Evolutionary conservation across 2,113 vertebrate species (phyloP), one percentile per base, ranked within the genome.

Genomic region (Eptesicus fuscus): DNA sequence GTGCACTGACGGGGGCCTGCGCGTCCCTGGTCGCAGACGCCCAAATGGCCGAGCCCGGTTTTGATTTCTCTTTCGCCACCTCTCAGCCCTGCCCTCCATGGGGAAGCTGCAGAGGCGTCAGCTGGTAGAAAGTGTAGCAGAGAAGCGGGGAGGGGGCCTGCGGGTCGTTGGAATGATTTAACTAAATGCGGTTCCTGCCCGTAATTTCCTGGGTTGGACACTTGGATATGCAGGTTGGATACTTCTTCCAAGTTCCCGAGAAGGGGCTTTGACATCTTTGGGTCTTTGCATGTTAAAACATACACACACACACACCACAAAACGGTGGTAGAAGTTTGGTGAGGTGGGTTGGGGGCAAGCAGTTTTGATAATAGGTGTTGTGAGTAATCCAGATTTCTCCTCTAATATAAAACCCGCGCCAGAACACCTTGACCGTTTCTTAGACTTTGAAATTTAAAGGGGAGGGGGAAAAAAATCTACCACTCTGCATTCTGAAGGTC

Each of bases 401-500:
- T 20, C 0, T 16, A 1, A 5, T 28, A 4, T 25, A 74, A 42
- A 59, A 40, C 42, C 37, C 16, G 4, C 20, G 73, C 35, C 32
- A 22, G 63, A 53, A 37, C 73, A n/a, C n/a, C 65, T 73, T 20
- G 82, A 35, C 30, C 23, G 0, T 56, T 49, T 63, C 18, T 0
- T 16, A 69, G 71, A 69, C 32, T 42, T 42, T 37, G 4, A 11
- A 14, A 23, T 79, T 69, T 32, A 47, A 88, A 63, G 25, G 28
- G 61, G 74, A 11, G 18, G 6, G 9, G 7, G 9, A 4, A 25
- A 25, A 53, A 7, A 28, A 28, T 28, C 47, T 51, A 0, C 91
- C 53, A 5, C 49, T 47, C 23, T 73, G 61, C 78, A 12, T 93
- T 56, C 70, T 95, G 96, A 96, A 95, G 96, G 96, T 96, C 96